Base-by-base conservation (phyloP, 2,113 vertebrate genomes). In the Phalacrocorax aristotelis region DNA sequence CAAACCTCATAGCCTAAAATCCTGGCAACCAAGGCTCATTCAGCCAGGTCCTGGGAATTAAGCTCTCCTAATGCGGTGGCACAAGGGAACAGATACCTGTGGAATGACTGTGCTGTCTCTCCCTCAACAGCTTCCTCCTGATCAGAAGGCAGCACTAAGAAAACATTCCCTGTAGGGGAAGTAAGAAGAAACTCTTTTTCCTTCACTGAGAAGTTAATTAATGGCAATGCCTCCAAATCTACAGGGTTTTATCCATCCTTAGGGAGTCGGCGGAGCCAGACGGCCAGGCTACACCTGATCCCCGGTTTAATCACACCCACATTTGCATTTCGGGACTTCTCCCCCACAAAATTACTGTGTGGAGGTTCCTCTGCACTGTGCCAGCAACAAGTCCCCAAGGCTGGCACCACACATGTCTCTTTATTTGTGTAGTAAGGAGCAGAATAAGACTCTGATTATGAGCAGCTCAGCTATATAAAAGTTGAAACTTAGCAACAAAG, bases 381-480 rank as follows among this genome's bases (percentile, higher is more conserved):
- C 27, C 81, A 64, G 32, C 26, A 71, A 54, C n/a, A 65, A 40
- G 34, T 36, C 57, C 60, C 30, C 8, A 4, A 42, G 25, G 48
- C 38, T 0, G 1, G 23, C 9, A 66, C 44, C 3, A 2, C 2
- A 0, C 1, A 1, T 18, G n/a, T 82, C 36, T 64, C 64, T 74
- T 4, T 74, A 44, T 44, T 71, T 75, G 29, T 34, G 14, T 40
- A 91, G 49, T 20, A 57, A 90, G 16, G 16, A 89, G 55, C 9
- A 51, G 36, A 93, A 61, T 42, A 61, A 87, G 83, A 25, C 11
- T 78, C 72, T 70, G 30, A 57, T 66, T 88, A 26, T 13, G 44
- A 87, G 23, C 19, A 68, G 34, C 46, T 64, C 76, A 34, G 29
- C 34, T 92, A 21, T 20, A 44, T 14, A 38, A 29, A 85, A 65